Conservation (phyloP, 2,797 vertebrate genomes). For the Tachyglossus aculeatus region DNA sequence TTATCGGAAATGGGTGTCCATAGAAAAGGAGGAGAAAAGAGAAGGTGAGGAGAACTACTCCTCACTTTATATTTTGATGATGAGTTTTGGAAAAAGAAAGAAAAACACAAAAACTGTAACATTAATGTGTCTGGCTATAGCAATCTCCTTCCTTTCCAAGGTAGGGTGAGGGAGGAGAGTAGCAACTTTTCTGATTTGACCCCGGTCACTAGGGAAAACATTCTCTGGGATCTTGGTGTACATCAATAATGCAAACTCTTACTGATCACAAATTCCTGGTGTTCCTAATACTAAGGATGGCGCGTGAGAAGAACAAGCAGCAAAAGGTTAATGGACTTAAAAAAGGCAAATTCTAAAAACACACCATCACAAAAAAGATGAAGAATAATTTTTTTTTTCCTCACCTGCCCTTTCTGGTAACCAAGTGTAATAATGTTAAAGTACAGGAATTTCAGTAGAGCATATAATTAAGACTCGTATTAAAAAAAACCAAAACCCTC, state of each 20-base stretch:
- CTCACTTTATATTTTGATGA: not conserved
- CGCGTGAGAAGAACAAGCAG: not conserved
- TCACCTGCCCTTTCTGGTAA: not conserved
- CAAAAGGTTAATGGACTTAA: not conserved
- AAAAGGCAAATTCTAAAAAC: not conserved
- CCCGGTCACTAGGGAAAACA: not conserved
- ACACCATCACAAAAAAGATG: not conserved
- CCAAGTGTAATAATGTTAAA: not conserved
- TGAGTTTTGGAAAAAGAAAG: no score
- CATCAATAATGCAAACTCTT: not conserved
- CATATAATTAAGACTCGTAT: not conserved
- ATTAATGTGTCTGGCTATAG: no score
- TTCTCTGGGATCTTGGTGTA: not conserved
- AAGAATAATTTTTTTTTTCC: slow-evolving; percentile 3
- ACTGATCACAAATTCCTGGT: not conserved
- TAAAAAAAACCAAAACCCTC: not conserved
- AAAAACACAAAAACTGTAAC: no score
- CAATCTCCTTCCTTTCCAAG: no score
- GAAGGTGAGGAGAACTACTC: not conserved
- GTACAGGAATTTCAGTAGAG: slow-evolving; percentile 6
- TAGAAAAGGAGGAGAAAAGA: not conserved
- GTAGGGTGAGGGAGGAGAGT: no score
- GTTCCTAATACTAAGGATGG: not conserved
- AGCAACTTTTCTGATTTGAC: not conserved
- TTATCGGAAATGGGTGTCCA: not conserved